Evolutionary conservation across 2,113 vertebrate species (phyloP).

Genomic region (Hystrix cristata): DNA sequence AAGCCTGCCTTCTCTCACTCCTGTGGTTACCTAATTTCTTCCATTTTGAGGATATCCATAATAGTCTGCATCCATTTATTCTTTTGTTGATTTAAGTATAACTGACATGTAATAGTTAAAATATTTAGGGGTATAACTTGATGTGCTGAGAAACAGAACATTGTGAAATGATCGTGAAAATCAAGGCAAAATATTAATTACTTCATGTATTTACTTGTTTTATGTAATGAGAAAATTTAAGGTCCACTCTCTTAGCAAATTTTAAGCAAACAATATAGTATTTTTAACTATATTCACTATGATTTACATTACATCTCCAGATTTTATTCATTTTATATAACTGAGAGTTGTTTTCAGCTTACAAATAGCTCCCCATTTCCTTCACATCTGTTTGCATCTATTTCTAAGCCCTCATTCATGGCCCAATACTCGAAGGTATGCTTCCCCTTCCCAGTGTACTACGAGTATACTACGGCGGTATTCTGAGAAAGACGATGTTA

Average conservation of each 20-base stretch:
- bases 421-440: not conserved
- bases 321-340: not conserved
- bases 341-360: not conserved
- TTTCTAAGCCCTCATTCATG: not conserved
- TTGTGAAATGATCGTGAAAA: not conserved
- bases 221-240: not conserved
- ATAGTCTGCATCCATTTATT: not conserved
- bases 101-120: not conserved
- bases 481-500: not conserved
- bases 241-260: not conserved
- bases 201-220: not conserved
- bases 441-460: not conserved
- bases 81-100: not conserved
- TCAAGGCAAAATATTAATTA: not conserved
- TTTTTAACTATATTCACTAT: not conserved
- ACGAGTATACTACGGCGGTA: not conserved
- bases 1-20: not conserved
- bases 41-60: not conserved
- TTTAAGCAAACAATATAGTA: not conserved
- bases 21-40: not conserved
- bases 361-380: rapidly evolving
- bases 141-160: not conserved
- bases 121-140: not conserved
- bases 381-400: rapidly evolving
- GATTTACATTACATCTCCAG: no score